Conservation (phyloP, 1,140 invertebrate species). For the Nasonia giraulti region DNA sequence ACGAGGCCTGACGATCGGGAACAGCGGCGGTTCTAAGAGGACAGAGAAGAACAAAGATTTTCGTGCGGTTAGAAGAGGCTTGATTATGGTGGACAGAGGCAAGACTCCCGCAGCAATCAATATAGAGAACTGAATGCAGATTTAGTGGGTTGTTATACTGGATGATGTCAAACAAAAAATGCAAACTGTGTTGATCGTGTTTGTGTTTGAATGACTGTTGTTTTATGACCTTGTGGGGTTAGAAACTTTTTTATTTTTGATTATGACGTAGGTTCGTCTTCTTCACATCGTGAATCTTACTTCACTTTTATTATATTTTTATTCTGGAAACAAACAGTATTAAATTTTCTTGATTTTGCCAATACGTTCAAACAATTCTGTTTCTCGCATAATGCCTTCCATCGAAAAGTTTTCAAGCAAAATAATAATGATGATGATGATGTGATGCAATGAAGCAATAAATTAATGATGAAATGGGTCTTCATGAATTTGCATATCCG, state of each 20-base stretch:
- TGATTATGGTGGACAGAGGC: neutral
- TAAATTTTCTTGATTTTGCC: no score
- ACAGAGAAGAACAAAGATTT: constrained; percentile 15
- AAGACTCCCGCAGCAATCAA: neutral
- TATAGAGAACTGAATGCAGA: neutral
- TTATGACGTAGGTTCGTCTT: no score
- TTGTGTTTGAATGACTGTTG: neutral
- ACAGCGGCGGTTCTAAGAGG: constrained; percentile 70
- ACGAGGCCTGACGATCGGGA: constrained; percentile 71
- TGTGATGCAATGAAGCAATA: no score
- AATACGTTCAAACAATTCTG: no score
- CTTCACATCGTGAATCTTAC: no score
- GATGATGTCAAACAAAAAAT: neutral
- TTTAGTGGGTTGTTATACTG: neutral
- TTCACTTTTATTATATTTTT: no score
- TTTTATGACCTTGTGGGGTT: neutral
- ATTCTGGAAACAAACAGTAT: no score
- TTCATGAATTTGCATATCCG: no score
- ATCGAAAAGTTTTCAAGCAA: neutral
- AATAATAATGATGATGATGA: no score
- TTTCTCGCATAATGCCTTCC: no score
- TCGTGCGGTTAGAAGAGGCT: neutral
- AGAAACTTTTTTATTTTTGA: no score
- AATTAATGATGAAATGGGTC: no score
- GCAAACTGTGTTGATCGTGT: neutral